Conservation (phyloP, 2,113 vertebrate genomes). For the Nipponia nippon region DNA sequence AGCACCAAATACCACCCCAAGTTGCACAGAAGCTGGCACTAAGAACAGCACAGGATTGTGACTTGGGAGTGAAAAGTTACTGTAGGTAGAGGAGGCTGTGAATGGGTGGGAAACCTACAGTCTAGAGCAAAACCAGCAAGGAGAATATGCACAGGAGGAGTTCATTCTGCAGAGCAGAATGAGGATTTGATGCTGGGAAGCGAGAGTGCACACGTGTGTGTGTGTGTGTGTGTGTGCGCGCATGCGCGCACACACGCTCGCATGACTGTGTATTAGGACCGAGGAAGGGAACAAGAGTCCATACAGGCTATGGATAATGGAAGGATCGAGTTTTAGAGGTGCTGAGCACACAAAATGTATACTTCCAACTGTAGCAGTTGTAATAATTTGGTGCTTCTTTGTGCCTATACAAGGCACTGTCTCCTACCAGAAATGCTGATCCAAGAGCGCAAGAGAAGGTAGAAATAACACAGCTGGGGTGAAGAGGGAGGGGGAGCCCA, state of each 20-base stretch:
- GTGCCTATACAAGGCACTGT: not conserved
- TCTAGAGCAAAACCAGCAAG: not conserved
- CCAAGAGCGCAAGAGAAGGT: not conserved
- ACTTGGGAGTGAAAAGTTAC: not conserved
- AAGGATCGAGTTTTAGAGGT: not conserved
- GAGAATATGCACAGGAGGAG: not conserved
- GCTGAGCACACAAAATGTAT: not conserved
- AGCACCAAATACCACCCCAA: not conserved
- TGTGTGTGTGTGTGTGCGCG: fast-evolving
- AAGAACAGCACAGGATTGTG: not conserved
- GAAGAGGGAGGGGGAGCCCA: not conserved
- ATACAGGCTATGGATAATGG: not conserved
- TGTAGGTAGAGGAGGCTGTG: not conserved
- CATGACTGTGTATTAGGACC: not conserved
- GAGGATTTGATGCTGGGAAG: not conserved
- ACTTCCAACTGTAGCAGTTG: not conserved
- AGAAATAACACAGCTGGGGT: not conserved
- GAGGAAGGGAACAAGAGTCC: not conserved
- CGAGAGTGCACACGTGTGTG: fast-evolving
- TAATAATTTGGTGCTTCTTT: not conserved
- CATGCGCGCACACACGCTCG: no score
- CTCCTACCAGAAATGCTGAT: not conserved
- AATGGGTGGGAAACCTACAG: not conserved
- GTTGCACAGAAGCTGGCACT: not conserved
- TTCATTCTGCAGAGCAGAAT: not conserved